Conservation (phyloP, 2,113 vertebrate genomes). For the Ailurus styani region DNA sequence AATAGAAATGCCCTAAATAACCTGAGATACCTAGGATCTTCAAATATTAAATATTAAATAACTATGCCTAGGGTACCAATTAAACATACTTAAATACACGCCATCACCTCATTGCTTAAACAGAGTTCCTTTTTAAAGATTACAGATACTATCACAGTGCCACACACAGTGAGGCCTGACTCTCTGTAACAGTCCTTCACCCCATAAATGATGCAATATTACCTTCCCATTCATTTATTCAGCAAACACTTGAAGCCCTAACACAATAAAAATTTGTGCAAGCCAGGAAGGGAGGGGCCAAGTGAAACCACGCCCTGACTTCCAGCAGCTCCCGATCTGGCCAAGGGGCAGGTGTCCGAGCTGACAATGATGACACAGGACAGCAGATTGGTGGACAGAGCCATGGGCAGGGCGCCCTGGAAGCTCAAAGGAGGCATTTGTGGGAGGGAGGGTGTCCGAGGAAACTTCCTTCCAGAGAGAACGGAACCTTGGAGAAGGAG, state of each 20-base stretch:
- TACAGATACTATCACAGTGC: not conserved
- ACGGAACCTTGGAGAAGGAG: not conserved
- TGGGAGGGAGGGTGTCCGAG: too few relatives aligned
- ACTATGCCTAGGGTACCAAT: not conserved
- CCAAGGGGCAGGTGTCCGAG: not conserved
- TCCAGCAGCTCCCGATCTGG: not conserved
- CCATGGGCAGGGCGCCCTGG: rapidly evolving
- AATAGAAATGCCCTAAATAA: not conserved
- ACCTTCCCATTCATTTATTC: not conserved
- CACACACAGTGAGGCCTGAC: not conserved
- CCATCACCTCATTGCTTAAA: not conserved
- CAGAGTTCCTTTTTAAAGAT: not conserved
- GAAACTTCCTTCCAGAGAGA: not conserved
- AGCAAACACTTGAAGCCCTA: not conserved
- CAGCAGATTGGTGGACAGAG: not conserved
- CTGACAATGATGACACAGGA: not conserved
- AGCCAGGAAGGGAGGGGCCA: not conserved
- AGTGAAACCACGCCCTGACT: not conserved
- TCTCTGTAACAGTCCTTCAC: not conserved
- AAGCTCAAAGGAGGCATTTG: not conserved
- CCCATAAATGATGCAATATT: not conserved
- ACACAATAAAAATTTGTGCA: not conserved
- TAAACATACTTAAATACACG: not conserved
- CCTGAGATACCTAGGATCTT: not conserved
- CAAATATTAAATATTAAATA: not conserved